A percentile compares a stretch with the other conserved stretches of the same genome.
These are phyloP conservation scores for Tinea pellionella DNA, from an alignment of 2,888 invertebrate genomes.

Conservation along the genomic window DNA sequence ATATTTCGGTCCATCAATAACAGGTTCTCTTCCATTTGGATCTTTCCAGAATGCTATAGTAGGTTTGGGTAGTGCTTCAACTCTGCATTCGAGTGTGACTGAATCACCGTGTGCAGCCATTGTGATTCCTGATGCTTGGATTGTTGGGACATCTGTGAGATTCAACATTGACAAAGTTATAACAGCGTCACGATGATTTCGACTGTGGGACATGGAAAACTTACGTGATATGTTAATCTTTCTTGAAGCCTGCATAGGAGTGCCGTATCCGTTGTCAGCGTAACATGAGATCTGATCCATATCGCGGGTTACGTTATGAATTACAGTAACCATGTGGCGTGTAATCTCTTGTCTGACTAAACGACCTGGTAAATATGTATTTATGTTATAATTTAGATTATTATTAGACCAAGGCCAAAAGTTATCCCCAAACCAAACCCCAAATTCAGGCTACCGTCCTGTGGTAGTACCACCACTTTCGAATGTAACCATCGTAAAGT, in stretches of 20 bases:
- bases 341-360: constrained; percentile 86
- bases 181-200: too few relatives aligned
- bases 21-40: constrained; percentile 77
- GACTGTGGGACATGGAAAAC: constrained; percentile 31
- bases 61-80: constrained; percentile 83
- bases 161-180: background rate
- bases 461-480: too few relatives aligned
- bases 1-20: constrained; percentile 82
- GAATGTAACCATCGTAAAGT: too few relatives aligned
- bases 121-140: constrained; percentile 82
- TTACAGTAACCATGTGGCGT: constrained; percentile 87
- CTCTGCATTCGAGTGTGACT: constrained; percentile 80
- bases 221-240: constrained; percentile 86
- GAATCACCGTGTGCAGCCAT: constrained; percentile 82
- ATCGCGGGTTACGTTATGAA: constrained; percentile 84
- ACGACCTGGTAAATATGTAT: constrained; percentile 46
- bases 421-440: too few relatives aligned
- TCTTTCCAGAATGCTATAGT: constrained; percentile 87
- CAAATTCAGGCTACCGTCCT: too few relatives aligned
- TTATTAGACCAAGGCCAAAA: background rate
- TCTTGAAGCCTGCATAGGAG: constrained; percentile 86
- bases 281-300: constrained; percentile 90
- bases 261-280: constrained; percentile 89
- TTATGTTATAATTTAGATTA: background rate
- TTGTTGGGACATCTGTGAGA: constrained; percentile 77